Conservation (phyloP, 2,797 vertebrate species). For the Bradypus variegatus region DNA sequence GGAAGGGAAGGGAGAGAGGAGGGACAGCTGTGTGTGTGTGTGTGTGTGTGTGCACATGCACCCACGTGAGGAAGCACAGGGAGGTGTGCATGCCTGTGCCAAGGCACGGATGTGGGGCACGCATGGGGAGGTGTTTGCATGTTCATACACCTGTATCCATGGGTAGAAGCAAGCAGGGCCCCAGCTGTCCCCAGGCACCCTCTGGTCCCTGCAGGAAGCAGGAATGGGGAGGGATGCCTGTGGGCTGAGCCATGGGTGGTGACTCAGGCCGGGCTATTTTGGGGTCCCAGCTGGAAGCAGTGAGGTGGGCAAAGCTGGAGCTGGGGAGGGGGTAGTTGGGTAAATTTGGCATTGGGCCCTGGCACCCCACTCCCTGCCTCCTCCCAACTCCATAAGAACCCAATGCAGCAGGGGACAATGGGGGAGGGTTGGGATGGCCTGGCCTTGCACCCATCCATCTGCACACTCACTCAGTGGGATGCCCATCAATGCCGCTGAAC, state of each 20-base stretch:
- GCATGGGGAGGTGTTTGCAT: not conserved
- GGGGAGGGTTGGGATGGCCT: not conserved
- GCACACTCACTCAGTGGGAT: slow-evolving; percentile 84
- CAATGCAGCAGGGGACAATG: slow-evolving; percentile 20
- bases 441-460: not conserved
- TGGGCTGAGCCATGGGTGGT: slow-evolving; percentile 47
- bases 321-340: not conserved
- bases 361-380: not conserved
- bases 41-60: not conserved
- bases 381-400: not conserved
- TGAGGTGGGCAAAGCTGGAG: slow-evolving; percentile 45
- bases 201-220: not conserved
- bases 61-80: not conserved
- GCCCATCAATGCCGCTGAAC: slow-evolving; percentile 88
- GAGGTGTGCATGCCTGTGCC: not conserved
- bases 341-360: slow-evolving; percentile 32
- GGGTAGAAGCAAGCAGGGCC: slow-evolving; percentile 22
- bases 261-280: slow-evolving; percentile 66
- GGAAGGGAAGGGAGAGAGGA: not conserved
- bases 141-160: not conserved
- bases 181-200: slow-evolving; percentile 54
- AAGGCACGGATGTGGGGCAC: not conserved
- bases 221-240: slow-evolving; percentile 7
- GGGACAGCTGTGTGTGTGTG: not conserved
- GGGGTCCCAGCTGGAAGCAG: slow-evolving; percentile 57